These are phyloP conservation scores for Latrodectus geometricus DNA, from an alignment of 1,140 invertebrate species.

Conservation along the genomic window DNA sequence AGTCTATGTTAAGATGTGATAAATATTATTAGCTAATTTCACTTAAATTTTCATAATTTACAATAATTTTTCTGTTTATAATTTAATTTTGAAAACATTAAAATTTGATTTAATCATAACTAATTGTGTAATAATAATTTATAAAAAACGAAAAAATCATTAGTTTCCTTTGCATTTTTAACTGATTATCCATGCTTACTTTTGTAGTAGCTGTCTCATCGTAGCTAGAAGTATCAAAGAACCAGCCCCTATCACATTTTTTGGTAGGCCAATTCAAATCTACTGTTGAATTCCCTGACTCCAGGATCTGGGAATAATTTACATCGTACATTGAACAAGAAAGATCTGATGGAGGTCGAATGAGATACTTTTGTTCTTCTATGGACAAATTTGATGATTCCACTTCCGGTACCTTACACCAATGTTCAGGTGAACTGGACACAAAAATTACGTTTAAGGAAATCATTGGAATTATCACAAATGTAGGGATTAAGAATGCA, in stretches of 20 bases:
- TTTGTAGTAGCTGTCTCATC: not conserved
- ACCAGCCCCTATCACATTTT: not conserved
- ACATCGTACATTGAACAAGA: slow-evolving; percentile 17
- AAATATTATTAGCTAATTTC: too few species aligned
- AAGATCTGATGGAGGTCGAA: not conserved
- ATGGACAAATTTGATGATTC: not conserved
- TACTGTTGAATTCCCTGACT: not conserved
- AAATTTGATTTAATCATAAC: too few species aligned
- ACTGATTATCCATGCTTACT: not conserved
- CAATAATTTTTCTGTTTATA: too few species aligned
- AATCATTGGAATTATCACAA: not conserved
- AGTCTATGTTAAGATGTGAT: too few species aligned
- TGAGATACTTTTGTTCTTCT: slow-evolving; percentile 57
- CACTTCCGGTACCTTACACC: not conserved
- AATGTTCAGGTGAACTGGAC: not conserved
- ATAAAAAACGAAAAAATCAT: not conserved
- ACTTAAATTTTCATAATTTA: too few species aligned
- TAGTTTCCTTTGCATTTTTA: not conserved
- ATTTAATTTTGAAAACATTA: too few species aligned
- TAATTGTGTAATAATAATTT: too few species aligned
- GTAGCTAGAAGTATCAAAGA: not conserved
- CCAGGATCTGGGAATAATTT: not conserved
- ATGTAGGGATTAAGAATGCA: slow-evolving; percentile 26
- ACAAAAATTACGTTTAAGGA: not conserved
- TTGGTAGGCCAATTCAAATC: not conserved